Evolutionary conservation across 2,888 invertebrate species (phyloP).

Genomic region (Dolomedes plantarius): DNA sequence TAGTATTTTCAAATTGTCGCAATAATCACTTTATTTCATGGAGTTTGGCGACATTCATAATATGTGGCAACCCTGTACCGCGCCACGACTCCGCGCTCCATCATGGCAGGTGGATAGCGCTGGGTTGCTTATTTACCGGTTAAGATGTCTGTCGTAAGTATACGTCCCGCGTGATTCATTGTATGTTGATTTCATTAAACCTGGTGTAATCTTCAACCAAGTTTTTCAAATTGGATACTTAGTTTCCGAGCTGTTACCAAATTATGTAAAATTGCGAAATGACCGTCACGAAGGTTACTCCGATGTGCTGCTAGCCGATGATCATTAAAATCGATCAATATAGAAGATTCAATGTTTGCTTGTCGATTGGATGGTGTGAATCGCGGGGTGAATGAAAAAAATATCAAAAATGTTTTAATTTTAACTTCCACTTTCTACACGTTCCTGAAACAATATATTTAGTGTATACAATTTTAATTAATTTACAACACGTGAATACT

Average conservation of each 20-base stretch:
- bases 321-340: constrained; percentile 71
- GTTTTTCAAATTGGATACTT: not conserved
- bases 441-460: not conserved
- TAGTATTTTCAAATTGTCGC: no score
- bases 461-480: not conserved
- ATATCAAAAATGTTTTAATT: not conserved
- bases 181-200: not conserved
- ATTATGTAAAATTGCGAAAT: not conserved
- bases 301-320: constrained; percentile 37
- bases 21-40: not conserved
- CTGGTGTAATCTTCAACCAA: not conserved
- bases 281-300: constrained; percentile 43
- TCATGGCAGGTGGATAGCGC: constrained; percentile 61
- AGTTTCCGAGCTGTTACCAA: not conserved
- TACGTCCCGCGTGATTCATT: not conserved
- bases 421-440: not conserved
- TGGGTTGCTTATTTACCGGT: constrained; percentile 28
- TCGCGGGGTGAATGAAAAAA: constrained; percentile 13
- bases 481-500: not conserved
- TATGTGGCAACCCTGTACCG: constrained; percentile 24
- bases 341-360: constrained; percentile 46
- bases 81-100: constrained; percentile 34
- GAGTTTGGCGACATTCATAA: constrained; percentile 17
- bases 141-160: constrained; percentile 8
- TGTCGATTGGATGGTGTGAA: constrained; percentile 27